Evolutionary conservation across 2,888 invertebrate species (phyloP).

Genomic region (Kuschelorhynchus macadamiae): DNA sequence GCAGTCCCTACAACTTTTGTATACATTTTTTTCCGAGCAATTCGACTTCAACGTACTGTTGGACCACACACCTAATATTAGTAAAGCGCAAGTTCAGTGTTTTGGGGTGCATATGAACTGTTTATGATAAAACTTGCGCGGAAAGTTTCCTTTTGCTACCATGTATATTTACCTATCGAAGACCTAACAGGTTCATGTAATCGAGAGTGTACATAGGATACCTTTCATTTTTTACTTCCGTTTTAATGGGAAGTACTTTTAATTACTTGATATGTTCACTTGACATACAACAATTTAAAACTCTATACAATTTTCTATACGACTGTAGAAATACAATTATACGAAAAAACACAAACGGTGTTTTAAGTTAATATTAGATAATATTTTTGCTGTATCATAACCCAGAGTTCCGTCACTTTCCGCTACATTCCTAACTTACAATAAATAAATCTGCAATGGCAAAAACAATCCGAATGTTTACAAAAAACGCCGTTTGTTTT

Average conservation of each 20-base stretch:
- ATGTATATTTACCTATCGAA: slow-evolving; percentile 18
- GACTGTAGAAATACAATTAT: slow-evolving; percentile 33
- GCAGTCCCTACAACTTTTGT: too few relatives aligned
- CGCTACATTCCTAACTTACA: too few relatives aligned
- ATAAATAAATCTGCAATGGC: not conserved
- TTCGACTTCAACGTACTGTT: too few relatives aligned
- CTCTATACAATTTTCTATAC: slow-evolving; percentile 22
- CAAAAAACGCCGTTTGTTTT: not conserved
- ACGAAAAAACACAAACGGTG: slow-evolving; percentile 23
- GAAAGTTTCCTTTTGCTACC: not conserved
- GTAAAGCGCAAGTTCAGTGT: too few relatives aligned
- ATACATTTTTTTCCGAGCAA: too few relatives aligned
- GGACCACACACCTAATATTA: too few relatives aligned
- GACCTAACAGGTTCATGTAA: slow-evolving; percentile 4
- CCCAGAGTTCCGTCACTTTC: not conserved
- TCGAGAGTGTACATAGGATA: slow-evolving; percentile 26
- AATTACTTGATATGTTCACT: slow-evolving; percentile 35
- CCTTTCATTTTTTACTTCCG: slow-evolving; percentile 6
- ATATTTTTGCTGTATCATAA: too few relatives aligned
- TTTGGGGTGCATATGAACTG: too few relatives aligned
- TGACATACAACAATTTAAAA: slow-evolving; percentile 24
- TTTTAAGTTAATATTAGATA: too few relatives aligned
- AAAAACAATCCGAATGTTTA: slow-evolving; percentile 1
- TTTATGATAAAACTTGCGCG: too few relatives aligned
- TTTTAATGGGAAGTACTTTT: too few relatives aligned